These are phyloP conservation scores for Setophaga kirtlandii DNA, from an alignment of 2,113 vertebrate genomes.

Conservation along the genomic window DNA sequence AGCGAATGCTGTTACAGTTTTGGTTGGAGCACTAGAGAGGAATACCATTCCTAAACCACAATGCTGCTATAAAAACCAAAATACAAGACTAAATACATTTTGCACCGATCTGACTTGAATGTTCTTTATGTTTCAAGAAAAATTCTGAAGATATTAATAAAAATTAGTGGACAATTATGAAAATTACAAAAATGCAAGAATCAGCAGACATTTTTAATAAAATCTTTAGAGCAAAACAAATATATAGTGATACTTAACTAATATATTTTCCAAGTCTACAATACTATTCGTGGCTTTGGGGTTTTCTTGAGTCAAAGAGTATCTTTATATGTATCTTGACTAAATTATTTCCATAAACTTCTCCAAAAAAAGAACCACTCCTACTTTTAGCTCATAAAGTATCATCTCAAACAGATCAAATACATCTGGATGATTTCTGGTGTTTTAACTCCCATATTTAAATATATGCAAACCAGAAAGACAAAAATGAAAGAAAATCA, in stretches of 20 bases:
- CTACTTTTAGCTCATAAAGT: not conserved
- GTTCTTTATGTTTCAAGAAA: not conserved
- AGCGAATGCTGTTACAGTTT: not conserved
- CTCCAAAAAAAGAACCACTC: not conserved
- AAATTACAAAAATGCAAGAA: not conserved
- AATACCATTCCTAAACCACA: not conserved
- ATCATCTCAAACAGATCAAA: not conserved
- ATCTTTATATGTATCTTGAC: not conserved
- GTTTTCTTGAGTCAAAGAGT: not conserved
- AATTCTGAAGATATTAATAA: not conserved
- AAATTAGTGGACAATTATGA: not conserved
- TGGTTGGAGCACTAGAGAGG: not conserved
- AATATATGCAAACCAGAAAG: not conserved
- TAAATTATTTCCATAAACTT: not conserved
- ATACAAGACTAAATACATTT: not conserved
- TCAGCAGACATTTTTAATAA: not conserved
- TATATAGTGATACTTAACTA: not conserved
- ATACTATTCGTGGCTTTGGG: not conserved
- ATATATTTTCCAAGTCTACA: not conserved
- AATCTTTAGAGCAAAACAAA: not conserved
- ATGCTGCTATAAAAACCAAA: not conserved
- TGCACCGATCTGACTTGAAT: not conserved
- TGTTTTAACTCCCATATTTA: not conserved
- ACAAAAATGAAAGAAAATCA: not conserved
- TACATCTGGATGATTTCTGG: not conserved